Evolutionary conservation across 2,888 invertebrate species (phyloP), one percentile per base, ranked within the genome.

Genomic region (Sphinx pinastri): DNA sequence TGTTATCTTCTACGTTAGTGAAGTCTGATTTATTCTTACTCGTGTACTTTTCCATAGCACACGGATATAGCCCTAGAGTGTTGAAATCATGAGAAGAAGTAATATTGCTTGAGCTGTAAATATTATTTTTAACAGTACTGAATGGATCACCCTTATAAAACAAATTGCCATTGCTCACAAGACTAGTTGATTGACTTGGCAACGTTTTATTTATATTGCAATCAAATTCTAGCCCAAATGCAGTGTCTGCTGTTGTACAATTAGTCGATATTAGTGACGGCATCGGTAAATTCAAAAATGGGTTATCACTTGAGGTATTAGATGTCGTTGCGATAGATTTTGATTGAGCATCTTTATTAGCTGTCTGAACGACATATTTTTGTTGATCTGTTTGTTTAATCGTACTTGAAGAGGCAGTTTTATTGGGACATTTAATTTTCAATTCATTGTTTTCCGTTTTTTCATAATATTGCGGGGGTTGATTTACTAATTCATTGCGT

Each of bases 91-190:
- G 94, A 31, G 89, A 88, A 25, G 93, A 87, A 51, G 93, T 86
- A 71, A 94, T 92, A 78, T 82, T 92, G 76, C 93, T 93, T 10
- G 93, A 93, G 74, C 93, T 93, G 71, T 93, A 93, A 79, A 93
- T 93, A 47, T 88, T 85, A 77, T 83, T 93, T 77, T 93, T 94
- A 3, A 86, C 90, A 16, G 87, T 79, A 72, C 84, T 88, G 76
- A 93, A 92, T 67, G 93, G 89, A 77, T 94, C 94, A 74, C 85
- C 85, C 84, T 94, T 94, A 73, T 92, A 93, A 75, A 93, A 93
- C 71, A 93, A 84, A 77, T 91, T 93, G 74, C 83, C 89, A 72
- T 83, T 88, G 72, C 80, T 87, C 6, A 75, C 83, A 71, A 86
- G 89, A 72, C 77, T 85, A 54, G 85, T 79, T 13, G 90, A 74